phyloP scores from a whole-genome alignment of 1,140 invertebrate species.

The Orius insidiosus region DNA sequence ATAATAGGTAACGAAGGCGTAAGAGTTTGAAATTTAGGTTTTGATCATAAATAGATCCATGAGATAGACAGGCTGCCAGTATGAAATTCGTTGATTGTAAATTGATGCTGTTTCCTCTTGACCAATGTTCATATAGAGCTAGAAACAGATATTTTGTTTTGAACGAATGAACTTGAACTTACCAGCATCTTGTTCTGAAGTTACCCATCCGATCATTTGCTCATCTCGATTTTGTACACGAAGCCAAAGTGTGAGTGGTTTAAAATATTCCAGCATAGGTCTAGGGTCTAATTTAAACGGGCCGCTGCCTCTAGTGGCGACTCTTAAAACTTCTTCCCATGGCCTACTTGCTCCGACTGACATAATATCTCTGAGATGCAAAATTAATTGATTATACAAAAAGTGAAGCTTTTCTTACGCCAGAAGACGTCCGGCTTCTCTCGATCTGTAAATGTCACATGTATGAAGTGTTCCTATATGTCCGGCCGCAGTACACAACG shows the following conservation, averaged over 20 bases:
- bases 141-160: no score
- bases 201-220: conserved; percentile 54
- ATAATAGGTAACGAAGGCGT: no score
- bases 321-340: conserved; percentile 53
- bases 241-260: conserved; percentile 62
- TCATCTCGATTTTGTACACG: conserved; percentile 56
- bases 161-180: background rate
- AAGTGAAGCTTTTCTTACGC: conserved; percentile 33
- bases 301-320: conserved; percentile 48
- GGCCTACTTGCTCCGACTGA: conserved; percentile 51
- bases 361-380: conserved; percentile 33
- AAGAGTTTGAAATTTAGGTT: no score
- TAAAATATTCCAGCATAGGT: conserved; percentile 66
- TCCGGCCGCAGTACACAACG: conserved; percentile 53
- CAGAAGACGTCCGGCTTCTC: conserved; percentile 50
- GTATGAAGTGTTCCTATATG: conserved; percentile 57
- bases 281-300: conserved; percentile 52
- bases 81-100: no score
- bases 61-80: no score
- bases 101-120: no score
- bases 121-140: no score
- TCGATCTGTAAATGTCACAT: conserved; percentile 62
- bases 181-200: conserved; percentile 41
- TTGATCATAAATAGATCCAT: no score
- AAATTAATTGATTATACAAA: background rate